Evolutionary conservation across 2,797 vertebrate genomes (phyloP), one percentile per base, ranked within the genome.

Genomic region (Leptatherina wallacei): DNA sequence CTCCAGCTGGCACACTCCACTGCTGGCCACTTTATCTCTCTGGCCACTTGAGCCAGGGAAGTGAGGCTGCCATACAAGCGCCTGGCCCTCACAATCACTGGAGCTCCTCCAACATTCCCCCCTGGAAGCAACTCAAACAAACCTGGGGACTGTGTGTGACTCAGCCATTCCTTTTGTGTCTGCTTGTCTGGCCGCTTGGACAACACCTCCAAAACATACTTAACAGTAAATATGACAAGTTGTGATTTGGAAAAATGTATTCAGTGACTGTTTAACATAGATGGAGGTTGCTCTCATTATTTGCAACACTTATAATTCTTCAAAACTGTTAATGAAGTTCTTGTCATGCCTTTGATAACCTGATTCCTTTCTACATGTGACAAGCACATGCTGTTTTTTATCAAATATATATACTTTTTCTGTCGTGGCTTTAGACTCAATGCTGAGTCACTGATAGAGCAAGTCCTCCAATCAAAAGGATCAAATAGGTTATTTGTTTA

Each of bases 11-110:
- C 88, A 85, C 44, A 55, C 27, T 79, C 78, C 75, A 73, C 77
- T 69, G 75, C 70, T 72, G 66, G 68, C 38, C 49, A 77, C 85
- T 91, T 91, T 91, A 91, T 92, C 91, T 93, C 80, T 29, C 73
- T 57, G 82, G 80, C 88, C 86, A 88, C 85, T 92, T 84, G 84
- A 91, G 90, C 61, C 56, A 13, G 82, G 84, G 91, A 88, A 90
- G 87, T 90, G 79, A 88, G 77, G 66, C 81, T 81, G 82, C 81
- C 78, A 79, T 85, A 74, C 83, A 44, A 77, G 73, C 57, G 83
- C 69, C 85, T 76, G 79, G 79, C 66, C 83, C 64, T 91, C 87
- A 94, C 93, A 94, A 94, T 94, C 88, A 64, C 91, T 95, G 94
- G 94, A 94, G 86, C 75, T 32, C 35, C 80, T 94, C 93, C 94